Evolutionary conservation across 1,140 invertebrate genomes (phyloP).

Genomic region (Magallana gigas): DNA sequence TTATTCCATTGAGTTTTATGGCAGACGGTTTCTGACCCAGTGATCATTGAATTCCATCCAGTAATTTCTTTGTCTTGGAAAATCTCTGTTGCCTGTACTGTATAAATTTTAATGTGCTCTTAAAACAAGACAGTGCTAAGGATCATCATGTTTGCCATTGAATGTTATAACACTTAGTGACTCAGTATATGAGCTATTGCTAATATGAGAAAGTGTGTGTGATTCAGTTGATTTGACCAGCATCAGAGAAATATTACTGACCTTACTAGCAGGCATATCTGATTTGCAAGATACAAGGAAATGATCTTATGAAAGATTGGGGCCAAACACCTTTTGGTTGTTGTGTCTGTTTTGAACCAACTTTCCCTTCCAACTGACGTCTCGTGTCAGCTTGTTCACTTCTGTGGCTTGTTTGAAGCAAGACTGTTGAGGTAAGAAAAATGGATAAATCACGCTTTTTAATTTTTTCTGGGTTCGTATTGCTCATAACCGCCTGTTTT

Average conservation of each 20-base stretch:
- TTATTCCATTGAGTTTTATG: not conserved
- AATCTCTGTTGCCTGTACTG: not conserved
- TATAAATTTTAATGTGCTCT: not conserved
- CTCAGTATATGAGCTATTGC: too few species aligned
- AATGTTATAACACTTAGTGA: too few species aligned
- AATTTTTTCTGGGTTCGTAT: too few species aligned
- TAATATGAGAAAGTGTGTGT: not conserved
- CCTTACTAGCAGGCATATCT: not conserved
- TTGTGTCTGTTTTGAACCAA: not conserved
- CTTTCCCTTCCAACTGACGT: not conserved
- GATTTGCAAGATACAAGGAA: conserved; percentile 23
- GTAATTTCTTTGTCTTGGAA: not conserved
- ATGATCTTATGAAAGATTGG: not conserved
- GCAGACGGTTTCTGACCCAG: not conserved
- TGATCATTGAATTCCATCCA: not conserved
- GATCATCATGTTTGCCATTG: too few species aligned
- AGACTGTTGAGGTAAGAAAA: too few species aligned
- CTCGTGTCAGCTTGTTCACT: too few species aligned
- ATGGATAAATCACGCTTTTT: too few species aligned
- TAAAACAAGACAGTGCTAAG: too few species aligned
- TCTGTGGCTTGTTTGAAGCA: too few species aligned
- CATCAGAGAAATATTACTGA: conserved; percentile 10
- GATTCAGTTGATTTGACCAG: conserved; percentile 11
- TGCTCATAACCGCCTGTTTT: too few species aligned
- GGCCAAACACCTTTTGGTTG: not conserved